These are phyloP conservation scores for Axinella damicornis DNA, from an alignment of 37 sponge, comb jelly and placozoan species.

Conservation along the genomic window DNA sequence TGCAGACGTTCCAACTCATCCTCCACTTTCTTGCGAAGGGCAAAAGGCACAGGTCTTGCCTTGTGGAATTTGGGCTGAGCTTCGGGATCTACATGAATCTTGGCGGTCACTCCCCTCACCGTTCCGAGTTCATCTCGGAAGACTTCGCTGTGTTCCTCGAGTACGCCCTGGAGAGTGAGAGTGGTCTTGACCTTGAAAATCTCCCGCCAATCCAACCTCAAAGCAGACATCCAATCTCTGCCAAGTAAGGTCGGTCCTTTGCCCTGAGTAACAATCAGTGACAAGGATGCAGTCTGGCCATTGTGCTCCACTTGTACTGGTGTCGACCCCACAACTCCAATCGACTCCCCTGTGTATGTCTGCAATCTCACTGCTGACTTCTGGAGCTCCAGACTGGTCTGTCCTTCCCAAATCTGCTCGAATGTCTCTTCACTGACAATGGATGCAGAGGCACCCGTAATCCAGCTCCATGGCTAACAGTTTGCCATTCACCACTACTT, in stretches of 20 bases:
- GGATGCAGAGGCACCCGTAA: slow-evolving; percentile 30
- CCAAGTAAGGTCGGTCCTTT: too few relatives aligned
- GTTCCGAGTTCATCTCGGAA: too few relatives aligned
- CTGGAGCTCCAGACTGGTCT: not conserved
- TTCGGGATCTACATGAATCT: slow-evolving; percentile 1
- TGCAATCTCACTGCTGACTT: not conserved
- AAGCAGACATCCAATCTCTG: too few relatives aligned
- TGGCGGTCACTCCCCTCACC: too few relatives aligned
- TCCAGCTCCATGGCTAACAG: slow-evolving; percentile 27
- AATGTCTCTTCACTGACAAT: not conserved
- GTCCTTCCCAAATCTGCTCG: not conserved
- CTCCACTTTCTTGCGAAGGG: slow-evolving; percentile 28
- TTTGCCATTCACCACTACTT: not conserved
- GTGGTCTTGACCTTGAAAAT: too few relatives aligned
- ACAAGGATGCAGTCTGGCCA: too few relatives aligned
- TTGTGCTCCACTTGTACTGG: too few relatives aligned
- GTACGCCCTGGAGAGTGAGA: too few relatives aligned
- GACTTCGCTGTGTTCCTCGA: too few relatives aligned
- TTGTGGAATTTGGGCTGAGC: slow-evolving; percentile 28
- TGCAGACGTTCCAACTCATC: slow-evolving; percentile 34
- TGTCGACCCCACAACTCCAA: not conserved
- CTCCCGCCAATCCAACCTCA: too few relatives aligned
- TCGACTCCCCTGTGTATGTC: not conserved
- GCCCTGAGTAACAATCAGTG: too few relatives aligned
- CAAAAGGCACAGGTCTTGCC: slow-evolving; percentile 49